phyloP scores from a whole-genome alignment of 2,888 invertebrate genomes.

The Bedellia somnulentella region DNA sequence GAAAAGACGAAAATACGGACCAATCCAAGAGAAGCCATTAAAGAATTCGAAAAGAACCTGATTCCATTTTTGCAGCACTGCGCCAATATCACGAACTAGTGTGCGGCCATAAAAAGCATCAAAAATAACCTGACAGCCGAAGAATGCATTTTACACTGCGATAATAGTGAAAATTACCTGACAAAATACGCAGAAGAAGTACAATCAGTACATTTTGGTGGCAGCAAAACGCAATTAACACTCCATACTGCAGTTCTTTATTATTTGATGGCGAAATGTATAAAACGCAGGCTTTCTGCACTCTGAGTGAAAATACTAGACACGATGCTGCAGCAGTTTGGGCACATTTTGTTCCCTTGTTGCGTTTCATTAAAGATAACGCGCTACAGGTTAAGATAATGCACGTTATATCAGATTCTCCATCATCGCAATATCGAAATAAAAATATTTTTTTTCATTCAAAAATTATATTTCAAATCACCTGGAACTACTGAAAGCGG shows the following conservation, averaged over 20 bases:
- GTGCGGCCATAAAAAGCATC: conserved; percentile 5
- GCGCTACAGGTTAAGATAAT: conserved; percentile 7
- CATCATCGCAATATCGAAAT: conserved; percentile 10
- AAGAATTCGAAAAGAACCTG: conserved; percentile 1
- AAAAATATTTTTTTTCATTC: conserved; percentile 10
- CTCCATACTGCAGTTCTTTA: too few relatives aligned
- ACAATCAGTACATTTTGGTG: too few relatives aligned
- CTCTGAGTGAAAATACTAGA: too few relatives aligned
- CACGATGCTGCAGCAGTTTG: too few relatives aligned
- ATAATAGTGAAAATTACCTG: too few relatives aligned
- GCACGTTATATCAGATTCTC: conserved; percentile 10
- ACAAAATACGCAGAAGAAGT: too few relatives aligned
- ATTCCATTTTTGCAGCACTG: conserved; percentile 1
- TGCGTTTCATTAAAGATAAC: too few relatives aligned
- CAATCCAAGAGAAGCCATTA: conserved; percentile 4
- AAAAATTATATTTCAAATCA: conserved; percentile 5
- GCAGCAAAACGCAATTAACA: too few relatives aligned
- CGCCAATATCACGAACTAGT: conserved; percentile 5
- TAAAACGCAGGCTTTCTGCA: too few relatives aligned
- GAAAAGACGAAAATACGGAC: neutral
- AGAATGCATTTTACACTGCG: too few relatives aligned
- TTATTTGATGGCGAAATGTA: too few relatives aligned
- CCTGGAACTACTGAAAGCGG: conserved; percentile 14
- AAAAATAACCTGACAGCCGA: conserved; percentile 6
- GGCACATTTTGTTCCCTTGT: too few relatives aligned